Base-by-base conservation (phyloP, 2,797 vertebrate species). In the Pipistrellus pygmaeus region DNA sequence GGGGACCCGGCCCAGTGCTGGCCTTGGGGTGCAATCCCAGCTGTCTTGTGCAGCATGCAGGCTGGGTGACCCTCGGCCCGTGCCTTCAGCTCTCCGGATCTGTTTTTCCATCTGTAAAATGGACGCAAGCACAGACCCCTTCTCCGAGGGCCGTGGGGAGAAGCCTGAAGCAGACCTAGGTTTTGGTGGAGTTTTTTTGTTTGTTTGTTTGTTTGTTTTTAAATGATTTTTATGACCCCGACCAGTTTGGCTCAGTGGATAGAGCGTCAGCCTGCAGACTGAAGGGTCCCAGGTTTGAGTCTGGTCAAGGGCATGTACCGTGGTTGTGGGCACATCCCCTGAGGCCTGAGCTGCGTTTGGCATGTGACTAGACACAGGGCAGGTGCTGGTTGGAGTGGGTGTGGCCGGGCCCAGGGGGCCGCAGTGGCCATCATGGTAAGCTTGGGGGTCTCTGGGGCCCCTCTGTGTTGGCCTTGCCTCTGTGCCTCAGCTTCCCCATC, bases 31-130 rank as follows among this genome's bases (percentile, higher is more conserved):
- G 75, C 27, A 8, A 2, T 25, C 41, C 44, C 14, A 0, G 27
- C 51, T 2, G 11, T 21, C 75, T 48, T 0, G 0, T 9, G 2
- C 23, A 3, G 55, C 0, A 0, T 9, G 2, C 23, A 3, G 55
- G 27, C 35, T 4, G 17, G 6, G 13, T 7, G 66, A 30, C 30
- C 57, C 20, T 12, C 3, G 0, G 81, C 21, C 27, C 1, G n/a
- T 9, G 35, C n/a, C 23, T 30, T 41, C 11, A 1, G 25, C 76
- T 30, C 72, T 57, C 38, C 0, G 25, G 27, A 4, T 69, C 82
- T 32, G 18, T 9, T 25, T 25, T 21, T 38, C 25, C 10, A 17
- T 20, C 66, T 32, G 46, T 11, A 21, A 41, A 72, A n/a, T 2
- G 57, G 76, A 21, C 35, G 11, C 23, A 12, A 20, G 38, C 30